These are phyloP conservation scores for Saccostrea echinata DNA, from an alignment of 1,140 invertebrate genomes.

Conservation along the genomic window DNA sequence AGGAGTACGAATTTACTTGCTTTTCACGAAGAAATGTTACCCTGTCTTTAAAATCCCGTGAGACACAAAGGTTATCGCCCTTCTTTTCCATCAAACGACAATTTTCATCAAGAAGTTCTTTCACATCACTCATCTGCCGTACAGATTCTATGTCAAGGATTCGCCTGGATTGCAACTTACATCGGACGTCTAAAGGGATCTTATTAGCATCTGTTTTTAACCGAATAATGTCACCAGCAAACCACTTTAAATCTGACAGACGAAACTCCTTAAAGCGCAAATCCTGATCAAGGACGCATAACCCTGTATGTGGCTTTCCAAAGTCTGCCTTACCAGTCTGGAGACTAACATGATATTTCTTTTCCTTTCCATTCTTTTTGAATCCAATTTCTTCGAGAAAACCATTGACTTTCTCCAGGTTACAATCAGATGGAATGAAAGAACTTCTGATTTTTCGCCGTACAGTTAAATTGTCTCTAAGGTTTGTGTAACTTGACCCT, in stretches of 20 bases:
- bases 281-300: conserved; percentile 17
- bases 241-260: conserved; percentile 42
- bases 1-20: conserved; percentile 32
- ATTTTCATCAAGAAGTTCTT: not conserved
- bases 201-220: not conserved
- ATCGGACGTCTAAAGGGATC: conserved; percentile 19
- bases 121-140: conserved; percentile 23
- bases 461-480: not conserved
- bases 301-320: conserved; percentile 25
- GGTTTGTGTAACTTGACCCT: not conserved
- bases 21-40: conserved; percentile 41
- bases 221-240: conserved; percentile 37
- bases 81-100: not conserved
- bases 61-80: not conserved
- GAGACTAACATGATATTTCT: conserved; percentile 32
- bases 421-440: conserved; percentile 39
- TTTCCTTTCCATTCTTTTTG: conserved; percentile 25
- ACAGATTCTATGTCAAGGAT: conserved; percentile 30
- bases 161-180: conserved; percentile 35
- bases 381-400: conserved; percentile 26
- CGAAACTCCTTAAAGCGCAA: conserved; percentile 23
- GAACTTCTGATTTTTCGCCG: conserved; percentile 26
- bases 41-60: conserved; percentile 31
- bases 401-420: conserved; percentile 1
- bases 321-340: conserved; percentile 10